phyloP scores from a whole-genome alignment of 2,797 vertebrate species.

The Leptoclinus maculatus region DNA sequence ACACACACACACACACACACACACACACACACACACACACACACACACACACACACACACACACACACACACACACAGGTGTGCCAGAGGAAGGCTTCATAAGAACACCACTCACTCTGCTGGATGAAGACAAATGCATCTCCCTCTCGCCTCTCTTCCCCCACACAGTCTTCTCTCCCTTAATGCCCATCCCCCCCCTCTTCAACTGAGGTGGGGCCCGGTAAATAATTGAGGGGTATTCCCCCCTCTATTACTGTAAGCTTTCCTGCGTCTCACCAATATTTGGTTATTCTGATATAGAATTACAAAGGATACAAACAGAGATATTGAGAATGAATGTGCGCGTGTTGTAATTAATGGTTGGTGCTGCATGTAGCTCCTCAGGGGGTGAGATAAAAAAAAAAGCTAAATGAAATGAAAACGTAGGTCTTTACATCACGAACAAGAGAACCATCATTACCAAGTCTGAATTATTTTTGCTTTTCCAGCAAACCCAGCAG shows the following conservation, averaged over 20 bases:
- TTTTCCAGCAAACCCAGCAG: constrained; percentile 8
- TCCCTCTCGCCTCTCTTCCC: constrained; percentile 52
- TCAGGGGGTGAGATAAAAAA: neutral
- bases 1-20: too few relatives aligned
- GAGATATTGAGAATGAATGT: neutral
- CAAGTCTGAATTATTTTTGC: neutral
- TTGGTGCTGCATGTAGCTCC: neutral
- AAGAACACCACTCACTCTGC: constrained; percentile 28
- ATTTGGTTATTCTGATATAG: constrained; percentile 8
- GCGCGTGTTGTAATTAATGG: neutral
- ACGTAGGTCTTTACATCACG: neutral
- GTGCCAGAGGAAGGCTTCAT: constrained; percentile 20
- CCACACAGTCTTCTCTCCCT: constrained; percentile 45
- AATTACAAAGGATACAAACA: neutral
- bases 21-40: too few relatives aligned
- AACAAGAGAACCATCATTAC: neutral
- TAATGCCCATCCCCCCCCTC: constrained; percentile 66
- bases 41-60: too few relatives aligned
- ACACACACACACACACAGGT: constrained; percentile 54
- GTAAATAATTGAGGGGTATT: constrained; percentile 79
- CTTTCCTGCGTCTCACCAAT: constrained; percentile 15
- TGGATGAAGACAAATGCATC: constrained; percentile 56
- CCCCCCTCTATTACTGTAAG: constrained; percentile 42
- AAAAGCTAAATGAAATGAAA: neutral
- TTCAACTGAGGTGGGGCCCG: constrained; percentile 57